Evolutionary conservation across 2,888 invertebrate genomes (phyloP), one percentile per base, ranked within the genome.

Genomic region (Galeruca laticollis): DNA sequence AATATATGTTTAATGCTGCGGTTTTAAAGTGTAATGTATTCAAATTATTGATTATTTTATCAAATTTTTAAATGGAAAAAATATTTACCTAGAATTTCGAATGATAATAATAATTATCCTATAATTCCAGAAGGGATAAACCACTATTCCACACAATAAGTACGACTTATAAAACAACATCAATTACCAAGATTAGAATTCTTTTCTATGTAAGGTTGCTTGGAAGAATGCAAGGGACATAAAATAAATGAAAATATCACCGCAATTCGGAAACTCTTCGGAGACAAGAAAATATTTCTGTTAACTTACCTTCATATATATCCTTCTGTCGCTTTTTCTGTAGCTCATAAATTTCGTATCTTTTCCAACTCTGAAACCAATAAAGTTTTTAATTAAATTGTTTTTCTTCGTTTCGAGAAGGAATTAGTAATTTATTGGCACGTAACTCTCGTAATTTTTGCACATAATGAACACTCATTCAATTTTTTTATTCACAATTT

Each of bases 321-420:
- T 57, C 35, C 56, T 10, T n/a, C 15, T 57, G 18, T 57, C 56
- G 15, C 18, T 35, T 33, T 57, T 57, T 57, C 35, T 57, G 56
- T 57, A 33, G 15, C 35, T 35, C 56, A 18, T 57, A 57, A 57
- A 57, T 33, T 57, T 10, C 35, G 56, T 57, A 35, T 57, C 35
- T 60, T 47, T 60, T 60, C 35, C 15, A 21, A 26, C 20, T 26
- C 60, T 60, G 43, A 43, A 60, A 60, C 60, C 60, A 60, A 60
- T 60, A 60, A 60, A 60, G 31, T 47, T 47, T 52, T 60, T 60
- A 60, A 60, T 60, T 49, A 60, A 60, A 60, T 26, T 11, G 47
- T 47, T 43, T 47, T 60, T 31, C 43, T 47, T 60, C 4, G 15
- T 15, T 54, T 9, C 0, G 15, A 11, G 2, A 60, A 31, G 20